phyloP scores from a whole-genome alignment of 2,888 invertebrate species.

The Calliphora vomitoria region DNA sequence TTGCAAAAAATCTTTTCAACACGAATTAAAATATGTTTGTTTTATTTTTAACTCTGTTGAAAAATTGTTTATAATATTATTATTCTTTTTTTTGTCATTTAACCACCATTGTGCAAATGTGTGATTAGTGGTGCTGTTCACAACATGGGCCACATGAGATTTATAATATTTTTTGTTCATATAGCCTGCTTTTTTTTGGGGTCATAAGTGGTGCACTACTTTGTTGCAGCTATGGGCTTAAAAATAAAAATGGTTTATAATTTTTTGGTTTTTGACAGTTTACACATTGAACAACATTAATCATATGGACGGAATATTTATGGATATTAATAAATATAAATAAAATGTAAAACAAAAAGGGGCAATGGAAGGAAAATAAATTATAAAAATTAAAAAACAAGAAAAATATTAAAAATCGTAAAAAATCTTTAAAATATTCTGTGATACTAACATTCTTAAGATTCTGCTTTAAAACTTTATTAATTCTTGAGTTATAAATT shows the following conservation, averaged over 20 bases:
- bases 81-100: background rate
- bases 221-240: conserved; percentile 5
- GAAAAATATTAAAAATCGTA: no score
- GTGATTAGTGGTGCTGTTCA: conserved; percentile 62
- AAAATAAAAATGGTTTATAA: conserved; percentile 26
- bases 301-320: conserved; percentile 51
- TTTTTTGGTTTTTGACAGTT: conserved; percentile 64
- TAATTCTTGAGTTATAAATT: no score
- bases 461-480: no score
- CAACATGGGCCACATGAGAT: conserved; percentile 57
- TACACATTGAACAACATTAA: conserved; percentile 66
- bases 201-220: background rate
- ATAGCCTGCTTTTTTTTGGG: background rate
- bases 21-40: no score
- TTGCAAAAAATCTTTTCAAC: no score
- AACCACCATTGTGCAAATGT: conserved; percentile 21
- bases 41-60: no score
- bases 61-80: background rate
- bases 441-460: no score
- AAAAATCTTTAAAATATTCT: background rate
- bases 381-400: background rate
- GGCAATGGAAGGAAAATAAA: background rate
- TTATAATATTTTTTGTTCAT: conserved; percentile 1
- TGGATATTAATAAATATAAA: conserved; percentile 32
- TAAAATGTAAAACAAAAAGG: background rate